These are phyloP conservation scores for Condylura cristata DNA, from an alignment of 2,113 vertebrate genomes.

Conservation along the genomic window DNA sequence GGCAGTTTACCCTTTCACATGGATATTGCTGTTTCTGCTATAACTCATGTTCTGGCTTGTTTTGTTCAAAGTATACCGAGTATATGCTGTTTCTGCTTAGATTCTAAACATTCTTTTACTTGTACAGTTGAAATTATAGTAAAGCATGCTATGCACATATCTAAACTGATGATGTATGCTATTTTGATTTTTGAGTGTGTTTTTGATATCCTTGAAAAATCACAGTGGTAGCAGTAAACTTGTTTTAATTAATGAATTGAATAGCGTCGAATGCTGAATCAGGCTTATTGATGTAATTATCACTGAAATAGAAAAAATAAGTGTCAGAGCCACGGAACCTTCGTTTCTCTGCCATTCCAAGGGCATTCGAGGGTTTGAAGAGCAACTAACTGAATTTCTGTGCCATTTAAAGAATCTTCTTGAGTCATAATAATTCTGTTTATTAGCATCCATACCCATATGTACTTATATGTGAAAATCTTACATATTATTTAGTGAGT, in stretches of 20 bases:
- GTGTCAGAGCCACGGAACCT: slow-evolving; percentile 63
- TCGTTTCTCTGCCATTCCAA: slow-evolving; percentile 69
- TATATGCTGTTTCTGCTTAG: slow-evolving; percentile 43
- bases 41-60: not conserved
- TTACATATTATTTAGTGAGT: slow-evolving; percentile 24
- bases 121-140: slow-evolving; percentile 61
- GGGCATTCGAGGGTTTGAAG: slow-evolving; percentile 61
- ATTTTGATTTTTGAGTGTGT: slow-evolving; percentile 82
- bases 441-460: slow-evolving; percentile 27
- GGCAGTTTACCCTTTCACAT: not conserved
- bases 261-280: slow-evolving; percentile 81
- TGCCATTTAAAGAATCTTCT: slow-evolving; percentile 64
- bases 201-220: slow-evolving; percentile 86
- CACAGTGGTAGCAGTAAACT: slow-evolving; percentile 81
- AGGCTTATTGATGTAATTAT: slow-evolving; percentile 83
- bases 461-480: slow-evolving; percentile 21
- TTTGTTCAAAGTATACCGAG: not conserved
- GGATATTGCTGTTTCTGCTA: not conserved
- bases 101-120: slow-evolving; percentile 61
- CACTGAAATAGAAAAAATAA: slow-evolving; percentile 79
- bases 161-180: slow-evolving; percentile 80
- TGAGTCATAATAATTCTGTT: slow-evolving; percentile 38
- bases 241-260: slow-evolving; percentile 87
- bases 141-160: slow-evolving; percentile 60
- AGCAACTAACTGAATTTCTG: not conserved